phyloP scores from a whole-genome alignment of 2,888 invertebrate species.

The Esperia sulphurella region DNA sequence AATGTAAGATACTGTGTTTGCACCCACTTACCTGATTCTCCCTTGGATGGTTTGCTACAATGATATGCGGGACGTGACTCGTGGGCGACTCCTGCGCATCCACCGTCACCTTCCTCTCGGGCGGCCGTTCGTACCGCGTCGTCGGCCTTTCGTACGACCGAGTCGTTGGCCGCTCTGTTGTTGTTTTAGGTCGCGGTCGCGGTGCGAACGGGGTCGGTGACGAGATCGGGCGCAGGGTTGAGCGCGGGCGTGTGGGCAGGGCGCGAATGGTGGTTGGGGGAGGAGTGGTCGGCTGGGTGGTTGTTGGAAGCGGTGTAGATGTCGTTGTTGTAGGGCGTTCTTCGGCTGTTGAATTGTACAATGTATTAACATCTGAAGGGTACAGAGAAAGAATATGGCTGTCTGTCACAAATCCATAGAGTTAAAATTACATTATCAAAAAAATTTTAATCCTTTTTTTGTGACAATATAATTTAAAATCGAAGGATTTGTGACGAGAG shows the following conservation, averaged over 20 bases:
- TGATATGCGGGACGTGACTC: slow-evolving; percentile 76
- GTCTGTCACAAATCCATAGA: no score
- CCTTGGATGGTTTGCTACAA: slow-evolving; percentile 85
- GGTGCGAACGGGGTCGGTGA: slow-evolving; percentile 42
- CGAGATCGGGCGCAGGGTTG: slow-evolving; percentile 33
- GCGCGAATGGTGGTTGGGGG: slow-evolving; percentile 8
- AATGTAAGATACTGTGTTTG: no score
- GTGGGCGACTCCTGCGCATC: slow-evolving; percentile 64
- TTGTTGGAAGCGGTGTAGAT: slow-evolving; percentile 17
- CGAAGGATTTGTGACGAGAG: no score
- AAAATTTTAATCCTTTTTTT: no score
- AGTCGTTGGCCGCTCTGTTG: slow-evolving; percentile 54
- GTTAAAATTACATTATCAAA: no score
- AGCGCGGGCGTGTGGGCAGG: slow-evolving; percentile 30
- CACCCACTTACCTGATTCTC: slow-evolving; percentile 85
- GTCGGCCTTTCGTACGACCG: slow-evolving; percentile 57
- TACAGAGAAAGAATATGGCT: no score
- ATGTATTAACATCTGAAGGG: no score
- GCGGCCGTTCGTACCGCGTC: slow-evolving; percentile 62
- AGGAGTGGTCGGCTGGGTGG: slow-evolving; percentile 24
- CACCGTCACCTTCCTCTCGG: slow-evolving; percentile 49
- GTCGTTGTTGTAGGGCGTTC: slow-evolving; percentile 55
- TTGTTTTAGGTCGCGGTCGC: slow-evolving; percentile 35
- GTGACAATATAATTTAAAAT: no score
- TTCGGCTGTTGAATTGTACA: slow-evolving; percentile 48